A percentile compares a stretch with the other conserved stretches of the same genome.
Conservation (phyloP, 2,888 invertebrate genomes). For the Syrista parreyssii region DNA sequence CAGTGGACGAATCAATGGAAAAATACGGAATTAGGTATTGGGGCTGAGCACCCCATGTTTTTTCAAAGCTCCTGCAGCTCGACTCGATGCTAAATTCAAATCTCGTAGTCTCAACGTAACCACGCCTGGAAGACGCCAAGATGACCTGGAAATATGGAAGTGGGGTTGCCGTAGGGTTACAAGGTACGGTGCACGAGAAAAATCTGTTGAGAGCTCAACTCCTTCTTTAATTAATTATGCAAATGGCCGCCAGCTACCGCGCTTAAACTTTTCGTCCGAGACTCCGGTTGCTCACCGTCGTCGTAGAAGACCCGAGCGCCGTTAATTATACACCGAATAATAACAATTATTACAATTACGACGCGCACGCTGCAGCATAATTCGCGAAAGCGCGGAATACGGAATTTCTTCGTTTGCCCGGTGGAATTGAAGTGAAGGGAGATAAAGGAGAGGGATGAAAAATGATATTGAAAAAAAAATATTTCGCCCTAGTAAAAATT, state of each 20-base stretch:
- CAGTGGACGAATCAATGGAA: conserved; percentile 60
- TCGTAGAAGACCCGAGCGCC: conserved; percentile 41
- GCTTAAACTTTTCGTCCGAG: conserved; percentile 60
- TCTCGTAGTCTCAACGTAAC: conserved; percentile 11
- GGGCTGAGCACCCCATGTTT: not conserved
- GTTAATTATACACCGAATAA: conserved; percentile 62
- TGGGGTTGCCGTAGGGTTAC: conserved; percentile 15
- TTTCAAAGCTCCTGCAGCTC: not conserved
- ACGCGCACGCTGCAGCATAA: conserved; percentile 31
- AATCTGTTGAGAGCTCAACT: conserved; percentile 60
- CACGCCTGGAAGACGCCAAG: not conserved
- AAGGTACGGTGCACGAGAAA: conserved; percentile 44
- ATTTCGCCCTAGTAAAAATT: not conserved
- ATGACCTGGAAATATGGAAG: not conserved
- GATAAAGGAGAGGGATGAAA: not conserved
- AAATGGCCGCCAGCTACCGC: conserved; percentile 57
- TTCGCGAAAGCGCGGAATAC: conserved; percentile 38
- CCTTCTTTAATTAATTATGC: conserved; percentile 63
- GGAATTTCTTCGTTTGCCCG: conserved; percentile 27
- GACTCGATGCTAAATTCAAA: not conserved
- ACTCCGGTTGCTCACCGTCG: conserved; percentile 20
- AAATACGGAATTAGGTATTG: conserved; percentile 56
- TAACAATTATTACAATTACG: conserved; percentile 62
- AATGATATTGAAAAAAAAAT: not conserved
- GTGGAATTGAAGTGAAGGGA: not conserved